Evolutionary conservation across 1,140 invertebrate genomes (phyloP), one percentile per base, ranked within the genome.

Genomic region (Cyclargus thomasi): DNA sequence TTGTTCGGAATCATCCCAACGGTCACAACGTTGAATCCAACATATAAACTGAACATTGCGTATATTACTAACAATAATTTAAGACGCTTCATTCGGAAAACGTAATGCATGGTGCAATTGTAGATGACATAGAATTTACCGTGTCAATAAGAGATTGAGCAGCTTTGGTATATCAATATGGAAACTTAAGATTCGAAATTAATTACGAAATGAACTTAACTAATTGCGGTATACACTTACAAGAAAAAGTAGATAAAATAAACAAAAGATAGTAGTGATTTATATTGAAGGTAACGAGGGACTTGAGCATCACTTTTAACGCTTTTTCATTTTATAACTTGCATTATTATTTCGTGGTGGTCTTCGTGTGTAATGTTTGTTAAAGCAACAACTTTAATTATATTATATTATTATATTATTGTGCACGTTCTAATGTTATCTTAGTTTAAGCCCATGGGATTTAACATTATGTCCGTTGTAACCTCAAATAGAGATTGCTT

Each of bases 1-100:
- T 81, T 79, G 72, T 74, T 65, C 22, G 35, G 47, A 65, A 57
- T 18, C n/a, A 5, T 55, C 16, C 1, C 16, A 6, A 55, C 53
- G 18, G 18, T 10, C 16, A 5, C 17, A 55, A 55, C 18, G 53
- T 5, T 55, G 53, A 10, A 55, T 55, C 53, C 16, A 3, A 55
- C 18, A 18, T 20, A 20, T 18, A 55, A 0, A 2, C 39, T 47
- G 39, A 47, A 8, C 39, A 47, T 47, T 47, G 39, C 39, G 10
- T 47, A 3, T 47, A 7, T 47, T 47, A 47, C 14, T 47, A 8
- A 4, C 14, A 7, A 47, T 4, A 11, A 47, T 47, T 47, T 4
- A 29, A 4, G 5, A 29, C 29, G 8, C 8, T 29, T 29, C 29
- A 29, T 29, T 47, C 1, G 39, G 10, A 47, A 47, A 14, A 47